Evolutionary conservation across 2,797 vertebrate species (phyloP), one percentile per base, ranked within the genome.

Genomic region (Eleutherodactylus coqui): DNA sequence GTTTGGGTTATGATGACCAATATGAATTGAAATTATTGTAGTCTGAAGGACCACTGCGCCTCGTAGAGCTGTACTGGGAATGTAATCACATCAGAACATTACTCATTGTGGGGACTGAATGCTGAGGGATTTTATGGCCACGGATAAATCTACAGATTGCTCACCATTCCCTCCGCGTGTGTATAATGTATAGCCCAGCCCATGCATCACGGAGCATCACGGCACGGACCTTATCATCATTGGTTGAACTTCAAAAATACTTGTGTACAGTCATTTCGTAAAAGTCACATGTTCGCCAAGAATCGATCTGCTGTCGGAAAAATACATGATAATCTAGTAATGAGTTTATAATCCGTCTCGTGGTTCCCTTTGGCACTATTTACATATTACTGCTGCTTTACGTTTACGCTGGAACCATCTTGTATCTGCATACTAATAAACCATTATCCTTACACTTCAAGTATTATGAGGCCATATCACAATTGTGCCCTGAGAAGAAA

Each of bases 291-390:
- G 47, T 51, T 17, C 73, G 84, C 84, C 84, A 85, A 79, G 67
- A 72, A 79, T 85, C 73, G 84, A 85, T 79, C 64, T 17, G 14
- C 58, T 78, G 62, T 70, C 76, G 55, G 43, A 70, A 70, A 72
- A 79, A 69, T 79, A 67, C 76, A 79, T 55, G 49, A 73, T 79
- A 80, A 72, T 85, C 45, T 27, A 80, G 53, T 47, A 85, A 85
- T 69, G 77, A 80, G 51, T 45, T 84, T 64, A 49, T 84, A 84
- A 84, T 84, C 69, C 27, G 51, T 60, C 67, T 85, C 29, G 19
- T 36, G 69, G 29, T 70, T 34, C 51, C 36, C 24, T 27, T 64
- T 85, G 38, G 29, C 51, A 80, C 16, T 43, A 83, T 60, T 73
- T 73, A 75, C 36, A 83, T 75, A 55, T 53, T 55, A 60, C 38